Evolutionary conservation across 2,113 vertebrate species (phyloP), one percentile per base, ranked within the genome.

Genomic region (Mionectes macconnelli): DNA sequence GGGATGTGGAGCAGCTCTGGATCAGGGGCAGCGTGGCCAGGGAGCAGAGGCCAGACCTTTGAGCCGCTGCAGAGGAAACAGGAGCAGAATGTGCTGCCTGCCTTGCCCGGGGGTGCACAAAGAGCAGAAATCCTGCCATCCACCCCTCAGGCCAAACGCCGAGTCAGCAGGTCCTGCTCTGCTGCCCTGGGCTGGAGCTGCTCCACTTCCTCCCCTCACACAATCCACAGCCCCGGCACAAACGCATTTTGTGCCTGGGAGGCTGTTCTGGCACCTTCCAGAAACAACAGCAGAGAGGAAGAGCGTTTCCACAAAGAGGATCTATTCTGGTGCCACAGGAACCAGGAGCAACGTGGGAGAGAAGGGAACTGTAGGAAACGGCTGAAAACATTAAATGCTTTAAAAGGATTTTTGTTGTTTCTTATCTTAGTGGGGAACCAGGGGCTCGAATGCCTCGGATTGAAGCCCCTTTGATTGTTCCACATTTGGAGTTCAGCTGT

Each of bases 321-420:
- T 94, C 95, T 96, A 90, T 94, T 93, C 92, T 94, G 83, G 94
- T 83, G 91, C 81, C 66, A 84, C 87, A 93, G 88, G 92, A 96
- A 95, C 94, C 17, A 50, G 86, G 63, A 76, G 94, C 89, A 49
- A 92, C 27, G 44, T 77, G 95, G 89, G 93, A 91, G 77, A 94
- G 85, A 63, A 57, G 77, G 91, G 82, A 82, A 19, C 77, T 17
- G 62, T 75, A 93, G 95, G 93, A 94, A 97, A 95, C 3, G 30
- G 87, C 91, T 92, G 87, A 84, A 68, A 81, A 79, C 50, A 82
- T 40, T 17, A 67, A 59, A 13, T 24, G 62, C 55, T 89, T 80
- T 78, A 73, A 87, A 89, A 84, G 88, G 69, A 42, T 30, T 94
- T 59, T 63, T 87, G 86, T 59, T 86, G 79, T 90, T 96, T 87